Evolutionary conservation across 2,888 invertebrate species (phyloP), one percentile per base, ranked within the genome.

Genomic region (Acrobasis repandana): DNA sequence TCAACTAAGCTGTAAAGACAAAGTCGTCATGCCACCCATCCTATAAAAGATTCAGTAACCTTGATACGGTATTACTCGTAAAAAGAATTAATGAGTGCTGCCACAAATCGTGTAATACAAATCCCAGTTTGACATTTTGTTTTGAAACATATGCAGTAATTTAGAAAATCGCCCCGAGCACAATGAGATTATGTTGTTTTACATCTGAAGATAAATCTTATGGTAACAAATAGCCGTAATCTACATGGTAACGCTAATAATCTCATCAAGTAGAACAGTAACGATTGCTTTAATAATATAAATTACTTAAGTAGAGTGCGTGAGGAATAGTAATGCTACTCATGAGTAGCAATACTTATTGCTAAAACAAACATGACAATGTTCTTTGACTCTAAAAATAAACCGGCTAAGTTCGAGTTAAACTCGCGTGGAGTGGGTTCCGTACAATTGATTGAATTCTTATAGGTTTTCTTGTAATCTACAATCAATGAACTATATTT

Each of bases 51-150:
- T n/a, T 64, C 64, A 63, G 36, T 66, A 70, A 68, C 73, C 71
- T 76, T 75, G 71, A 74, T 70, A 61, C 28, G 15, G 47, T 63
- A 43, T 60, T 52, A n/a, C n/a, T n/a, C n/a, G n/a, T n/a, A 62
- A 57, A 60, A 43, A 58, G 36, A 49, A 46, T 43, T 58, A 51
- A 48, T 34, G n/a, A 51, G 28, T 47, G 54, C 52, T 54, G 50
- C 59, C 38, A 52, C 51, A 47, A 60, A 60, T 60, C 52, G 38
- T 56, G 56, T 47, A 46, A 51, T 46, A 52, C 47, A 51, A 60
- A 60, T 60, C 46, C 50, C 48, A n/a, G 61, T 52, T 63, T 63
- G 62, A 63, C 58, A 65, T 64, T 66, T 62, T 20, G 43, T 20
- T 59, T 52, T 47, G 28, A 14, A 54, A 54, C 34, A 38, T 50